phyloP scores from a whole-genome alignment of 2,113 vertebrate species.

The Notothenia rossii region DNA sequence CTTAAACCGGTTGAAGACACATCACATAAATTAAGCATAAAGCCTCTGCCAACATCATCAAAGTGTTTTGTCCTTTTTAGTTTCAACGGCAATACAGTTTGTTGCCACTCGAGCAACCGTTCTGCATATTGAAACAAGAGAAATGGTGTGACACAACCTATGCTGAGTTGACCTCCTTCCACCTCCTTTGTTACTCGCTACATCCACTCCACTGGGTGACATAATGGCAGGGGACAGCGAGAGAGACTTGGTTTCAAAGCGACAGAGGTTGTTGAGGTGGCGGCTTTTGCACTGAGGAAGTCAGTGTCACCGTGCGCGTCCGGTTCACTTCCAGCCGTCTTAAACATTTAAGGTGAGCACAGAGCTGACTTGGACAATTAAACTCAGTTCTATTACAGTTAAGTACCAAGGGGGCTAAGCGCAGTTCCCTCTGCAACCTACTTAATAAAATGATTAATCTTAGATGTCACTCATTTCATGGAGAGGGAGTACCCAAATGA shows the following conservation, averaged over 20 bases:
- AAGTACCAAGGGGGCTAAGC: constrained; percentile 45
- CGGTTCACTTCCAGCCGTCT: constrained; percentile 28
- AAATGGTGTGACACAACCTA: constrained; percentile 62
- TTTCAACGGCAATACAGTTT: not conserved
- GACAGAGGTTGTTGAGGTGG: constrained; percentile 54
- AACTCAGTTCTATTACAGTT: constrained; percentile 62
- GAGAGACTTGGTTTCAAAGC: constrained; percentile 66
- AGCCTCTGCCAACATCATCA: not conserved
- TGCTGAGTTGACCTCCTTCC: constrained; percentile 69
- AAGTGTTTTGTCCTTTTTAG: constrained; percentile 1
- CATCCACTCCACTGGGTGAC: constrained; percentile 63
- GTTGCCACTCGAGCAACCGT: constrained; percentile 22
- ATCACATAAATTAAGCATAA: constrained; percentile 1
- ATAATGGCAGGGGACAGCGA: constrained; percentile 65
- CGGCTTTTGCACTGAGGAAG: constrained; percentile 8
- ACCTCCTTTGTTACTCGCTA: constrained; percentile 67
- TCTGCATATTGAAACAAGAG: constrained; percentile 38
- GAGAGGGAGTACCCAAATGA: constrained; percentile 29
- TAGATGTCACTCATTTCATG: constrained; percentile 53
- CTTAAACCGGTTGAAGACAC: not conserved
- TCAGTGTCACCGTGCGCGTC: constrained; percentile 5
- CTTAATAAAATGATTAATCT: constrained; percentile 69
- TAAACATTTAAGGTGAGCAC: constrained; percentile 56
- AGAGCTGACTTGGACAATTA: constrained; percentile 57
- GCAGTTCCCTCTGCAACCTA: constrained; percentile 36